A percentile compares a stretch with the other conserved stretches of the same genome.
Conservation (phyloP, 2,888 invertebrate genomes). For the Eupeodes latifasciatus region DNA sequence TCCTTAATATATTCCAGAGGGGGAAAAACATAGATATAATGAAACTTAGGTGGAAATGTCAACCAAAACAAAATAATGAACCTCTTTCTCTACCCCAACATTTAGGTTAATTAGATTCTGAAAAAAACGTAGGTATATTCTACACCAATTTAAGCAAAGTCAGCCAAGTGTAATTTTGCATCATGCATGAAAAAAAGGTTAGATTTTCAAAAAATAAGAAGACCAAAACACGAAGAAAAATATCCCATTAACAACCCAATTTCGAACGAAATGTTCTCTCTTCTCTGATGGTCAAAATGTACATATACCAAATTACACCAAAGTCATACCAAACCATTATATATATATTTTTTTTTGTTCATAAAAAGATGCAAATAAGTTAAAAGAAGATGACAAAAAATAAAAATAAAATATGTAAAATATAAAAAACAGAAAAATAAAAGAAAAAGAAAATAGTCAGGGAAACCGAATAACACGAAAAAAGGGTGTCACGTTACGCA, state of each 20-base stretch:
- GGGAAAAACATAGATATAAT: neutral
- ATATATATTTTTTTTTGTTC: neutral
- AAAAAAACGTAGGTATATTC: conserved; percentile 3
- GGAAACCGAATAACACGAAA: conserved; percentile 62
- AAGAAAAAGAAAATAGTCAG: conserved; percentile 27
- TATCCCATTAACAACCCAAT: conserved; percentile 23
- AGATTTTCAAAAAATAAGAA: neutral
- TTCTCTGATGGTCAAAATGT: conserved; percentile 21
- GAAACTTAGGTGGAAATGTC: neutral
- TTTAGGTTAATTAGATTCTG: conserved; percentile 3
- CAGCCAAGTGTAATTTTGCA: conserved; percentile 31
- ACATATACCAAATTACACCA: conserved; percentile 32
- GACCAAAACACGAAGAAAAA: neutral
- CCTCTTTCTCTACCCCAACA: neutral
- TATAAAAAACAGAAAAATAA: conserved; percentile 24
- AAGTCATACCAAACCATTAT: conserved; percentile 36
- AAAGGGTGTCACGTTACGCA: conserved; percentile 76
- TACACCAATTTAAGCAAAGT: conserved; percentile 19
- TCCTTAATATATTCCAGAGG: neutral
- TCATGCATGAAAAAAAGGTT: conserved; percentile 19
- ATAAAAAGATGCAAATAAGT: conserved; percentile 51
- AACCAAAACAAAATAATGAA: neutral
- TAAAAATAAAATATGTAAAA: conserved; percentile 16
- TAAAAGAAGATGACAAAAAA: conserved; percentile 35
- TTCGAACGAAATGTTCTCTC: conserved; percentile 12